phyloP scores from a whole-genome alignment of 2,888 invertebrate genomes.

The Papilio gigon region DNA sequence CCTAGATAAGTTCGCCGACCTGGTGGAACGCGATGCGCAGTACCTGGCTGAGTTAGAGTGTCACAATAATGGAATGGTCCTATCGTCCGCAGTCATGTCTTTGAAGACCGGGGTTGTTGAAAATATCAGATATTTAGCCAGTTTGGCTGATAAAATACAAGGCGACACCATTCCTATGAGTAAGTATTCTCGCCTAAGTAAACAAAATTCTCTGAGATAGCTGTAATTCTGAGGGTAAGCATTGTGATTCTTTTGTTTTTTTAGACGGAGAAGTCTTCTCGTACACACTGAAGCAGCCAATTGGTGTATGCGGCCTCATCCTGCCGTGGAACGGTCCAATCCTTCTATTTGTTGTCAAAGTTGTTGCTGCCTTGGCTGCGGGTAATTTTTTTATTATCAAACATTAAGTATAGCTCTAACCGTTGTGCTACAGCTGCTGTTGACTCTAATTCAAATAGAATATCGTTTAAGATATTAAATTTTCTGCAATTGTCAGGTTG shows the following conservation, averaged over 20 bases:
- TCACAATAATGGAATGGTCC: constrained; percentile 87
- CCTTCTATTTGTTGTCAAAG: constrained; percentile 94
- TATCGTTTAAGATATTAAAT: no score
- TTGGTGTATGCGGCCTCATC: constrained; percentile 91
- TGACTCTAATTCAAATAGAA: no score
- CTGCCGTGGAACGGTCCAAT: constrained; percentile 95
- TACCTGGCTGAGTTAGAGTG: constrained; percentile 93
- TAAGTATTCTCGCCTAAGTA: constrained; percentile 49
- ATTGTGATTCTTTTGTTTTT: no score
- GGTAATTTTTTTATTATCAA: no score
- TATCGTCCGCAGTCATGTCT: constrained; percentile 56
- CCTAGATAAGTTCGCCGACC: constrained; percentile 88
- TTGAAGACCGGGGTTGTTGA: constrained; percentile 69
- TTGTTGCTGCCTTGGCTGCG: constrained; percentile 86
- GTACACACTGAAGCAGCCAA: constrained; percentile 83
- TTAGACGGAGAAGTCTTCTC: constrained; percentile 87
- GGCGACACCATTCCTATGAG: constrained; percentile 86
- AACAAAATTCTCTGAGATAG: no score
- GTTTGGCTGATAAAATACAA: constrained; percentile 94
- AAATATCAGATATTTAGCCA: constrained; percentile 89
- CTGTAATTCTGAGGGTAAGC: no score
- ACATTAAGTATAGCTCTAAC: no score
- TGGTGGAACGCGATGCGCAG: constrained; percentile 87
- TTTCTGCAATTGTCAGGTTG: no score
- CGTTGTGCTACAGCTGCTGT: no score